These are phyloP conservation scores for Parnassius glacialis DNA, from an alignment of 2,888 invertebrate genomes.

Conservation along the genomic window DNA sequence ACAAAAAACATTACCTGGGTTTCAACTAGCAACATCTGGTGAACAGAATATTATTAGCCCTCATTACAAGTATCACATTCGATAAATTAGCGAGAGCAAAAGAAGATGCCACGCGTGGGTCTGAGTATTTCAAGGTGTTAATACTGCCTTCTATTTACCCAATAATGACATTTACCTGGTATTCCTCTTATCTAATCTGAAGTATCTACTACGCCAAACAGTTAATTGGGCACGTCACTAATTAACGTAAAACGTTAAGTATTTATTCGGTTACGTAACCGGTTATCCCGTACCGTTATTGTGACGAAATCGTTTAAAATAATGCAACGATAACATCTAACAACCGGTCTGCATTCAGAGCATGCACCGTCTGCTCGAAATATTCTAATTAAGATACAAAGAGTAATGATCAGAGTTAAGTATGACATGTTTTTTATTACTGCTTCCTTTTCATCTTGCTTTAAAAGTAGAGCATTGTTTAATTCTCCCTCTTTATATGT, in stretches of 20 bases:
- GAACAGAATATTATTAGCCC: too few species aligned
- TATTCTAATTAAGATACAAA: conserved; percentile 20
- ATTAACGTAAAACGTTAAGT: conserved; percentile 39
- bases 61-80: too few species aligned
- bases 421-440: conserved; percentile 1
- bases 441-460: conserved; percentile 3
- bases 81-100: too few species aligned
- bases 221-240: conserved; percentile 11
- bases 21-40: too few species aligned
- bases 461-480: conserved; percentile 18
- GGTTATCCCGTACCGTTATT: conserved; percentile 36
- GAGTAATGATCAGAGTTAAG: conserved; percentile 16
- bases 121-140: too few species aligned
- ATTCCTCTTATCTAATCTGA: too few species aligned
- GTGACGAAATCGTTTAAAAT: conserved; percentile 36
- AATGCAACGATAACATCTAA: conserved; percentile 43
- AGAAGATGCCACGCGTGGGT: too few species aligned
- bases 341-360: conserved; percentile 37
- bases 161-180: too few species aligned
- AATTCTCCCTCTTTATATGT: conserved; percentile 10
- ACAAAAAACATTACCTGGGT: too few species aligned
- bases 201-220: too few species aligned
- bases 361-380: conserved; percentile 8
- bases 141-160: too few species aligned
- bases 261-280: conserved; percentile 35